Conservation (phyloP, 2,888 invertebrate genomes). For the Plutella xylostella region DNA sequence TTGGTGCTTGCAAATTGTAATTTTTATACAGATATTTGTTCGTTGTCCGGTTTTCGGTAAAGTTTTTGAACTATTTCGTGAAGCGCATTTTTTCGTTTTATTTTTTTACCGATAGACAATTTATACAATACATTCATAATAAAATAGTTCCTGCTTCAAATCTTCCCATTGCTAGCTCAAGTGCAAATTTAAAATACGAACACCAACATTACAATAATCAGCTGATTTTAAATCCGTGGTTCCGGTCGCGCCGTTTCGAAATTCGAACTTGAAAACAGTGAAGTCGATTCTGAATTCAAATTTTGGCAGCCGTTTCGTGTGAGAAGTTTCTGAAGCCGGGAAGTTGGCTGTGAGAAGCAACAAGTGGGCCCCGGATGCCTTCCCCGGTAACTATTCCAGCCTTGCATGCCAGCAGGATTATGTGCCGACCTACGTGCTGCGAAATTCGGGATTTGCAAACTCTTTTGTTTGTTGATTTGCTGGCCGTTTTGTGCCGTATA, state of each 20-base stretch:
- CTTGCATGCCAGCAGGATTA: constrained; percentile 64
- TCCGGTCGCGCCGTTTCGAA: constrained; percentile 16
- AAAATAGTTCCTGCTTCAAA: too few species aligned
- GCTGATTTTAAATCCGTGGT: constrained; percentile 6
- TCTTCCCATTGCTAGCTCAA: too few species aligned
- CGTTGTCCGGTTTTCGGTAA: constrained; percentile 6
- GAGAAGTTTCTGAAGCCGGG: constrained; percentile 35
- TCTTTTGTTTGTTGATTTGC: constrained; percentile 31
- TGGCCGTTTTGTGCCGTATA: constrained; percentile 13
- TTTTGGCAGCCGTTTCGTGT: constrained; percentile 23
- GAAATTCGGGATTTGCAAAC: constrained; percentile 38
- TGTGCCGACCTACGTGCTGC: constrained; percentile 32
- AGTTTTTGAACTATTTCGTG: constrained; percentile 16
- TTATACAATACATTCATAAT: too few species aligned
- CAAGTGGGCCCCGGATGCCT: constrained; percentile 63
- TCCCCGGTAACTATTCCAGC: constrained; percentile 60
- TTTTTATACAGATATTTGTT: constrained; percentile 26
- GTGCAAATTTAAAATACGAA: not conserved
- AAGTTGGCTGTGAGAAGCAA: constrained; percentile 52
- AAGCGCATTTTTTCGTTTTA: constrained; percentile 1
- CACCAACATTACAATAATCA: not conserved
- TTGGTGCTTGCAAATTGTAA: constrained; percentile 39
- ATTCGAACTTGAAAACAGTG: constrained; percentile 15
- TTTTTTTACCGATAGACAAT: too few species aligned
- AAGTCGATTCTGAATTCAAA: constrained; percentile 8